Evolutionary conservation across 2,113 vertebrate genomes (phyloP).

Genomic region (Oriolus oriolus): DNA sequence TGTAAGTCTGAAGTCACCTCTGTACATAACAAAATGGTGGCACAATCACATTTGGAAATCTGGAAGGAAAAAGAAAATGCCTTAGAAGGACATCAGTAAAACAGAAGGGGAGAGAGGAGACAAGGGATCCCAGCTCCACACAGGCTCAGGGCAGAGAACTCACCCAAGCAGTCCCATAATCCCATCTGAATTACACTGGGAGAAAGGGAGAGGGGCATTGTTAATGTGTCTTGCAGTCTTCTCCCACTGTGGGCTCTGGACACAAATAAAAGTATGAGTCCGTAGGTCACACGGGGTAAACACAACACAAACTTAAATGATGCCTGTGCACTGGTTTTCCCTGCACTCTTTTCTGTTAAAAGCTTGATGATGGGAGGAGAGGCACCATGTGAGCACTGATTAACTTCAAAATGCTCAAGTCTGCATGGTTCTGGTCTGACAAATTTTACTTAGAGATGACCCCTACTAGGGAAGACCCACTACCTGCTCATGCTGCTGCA

Average conservation of each 20-base stretch:
- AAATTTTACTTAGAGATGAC: neutral
- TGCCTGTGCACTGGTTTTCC: neutral
- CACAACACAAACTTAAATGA: neutral
- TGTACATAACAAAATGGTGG: neutral
- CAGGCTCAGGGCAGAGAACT: fast-evolving
- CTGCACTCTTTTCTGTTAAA: neutral
- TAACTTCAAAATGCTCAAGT: neutral
- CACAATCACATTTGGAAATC: neutral
- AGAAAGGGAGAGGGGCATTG: neutral
- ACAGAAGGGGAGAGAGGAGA: neutral
- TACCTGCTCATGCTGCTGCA: neutral
- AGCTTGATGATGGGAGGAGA: neutral
- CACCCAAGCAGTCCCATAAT: fast-evolving
- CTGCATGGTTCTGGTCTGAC: neutral
- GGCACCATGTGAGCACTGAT: fast-evolving
- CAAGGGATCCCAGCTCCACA: neutral
- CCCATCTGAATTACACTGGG: neutral
- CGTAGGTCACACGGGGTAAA: neutral
- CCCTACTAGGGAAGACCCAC: fast-evolving
- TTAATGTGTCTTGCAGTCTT: neutral
- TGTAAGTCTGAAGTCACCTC: neutral
- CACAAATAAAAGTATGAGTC: neutral
- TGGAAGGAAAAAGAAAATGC: neutral
- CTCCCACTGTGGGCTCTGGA: fast-evolving
- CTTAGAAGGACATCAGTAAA: neutral